Evolutionary conservation across 2,797 vertebrate genomes (phyloP).

Genomic region (Natrix natrix): DNA sequence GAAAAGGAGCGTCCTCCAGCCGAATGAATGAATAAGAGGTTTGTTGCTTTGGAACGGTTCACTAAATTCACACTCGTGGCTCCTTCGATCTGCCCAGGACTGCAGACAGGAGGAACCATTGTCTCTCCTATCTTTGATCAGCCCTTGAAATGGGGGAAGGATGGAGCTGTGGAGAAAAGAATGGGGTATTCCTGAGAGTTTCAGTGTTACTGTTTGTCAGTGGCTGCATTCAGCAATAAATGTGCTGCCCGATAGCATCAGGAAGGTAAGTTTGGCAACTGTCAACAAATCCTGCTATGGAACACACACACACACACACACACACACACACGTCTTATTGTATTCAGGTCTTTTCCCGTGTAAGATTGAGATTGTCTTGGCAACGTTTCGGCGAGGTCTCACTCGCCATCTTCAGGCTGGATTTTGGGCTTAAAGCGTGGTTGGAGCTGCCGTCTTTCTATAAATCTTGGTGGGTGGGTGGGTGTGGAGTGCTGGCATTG

Average conservation of each 20-base stretch:
- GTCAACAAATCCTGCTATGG: not conserved
- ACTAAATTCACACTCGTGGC: not conserved
- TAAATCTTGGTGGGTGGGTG: no score
- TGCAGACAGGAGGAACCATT: slow-evolving; percentile 49
- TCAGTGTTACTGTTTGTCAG: not conserved
- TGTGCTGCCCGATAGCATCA: not conserved
- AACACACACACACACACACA: no score
- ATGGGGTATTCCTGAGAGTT: slow-evolving; percentile 8
- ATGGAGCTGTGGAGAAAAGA: slow-evolving; percentile 18
- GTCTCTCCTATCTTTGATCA: slow-evolving; percentile 36
- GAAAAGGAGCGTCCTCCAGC: not conserved
- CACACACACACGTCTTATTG: no score
- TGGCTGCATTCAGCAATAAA: not conserved
- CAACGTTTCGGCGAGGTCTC: no score
- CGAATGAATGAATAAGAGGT: not conserved
- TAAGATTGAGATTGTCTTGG: no score
- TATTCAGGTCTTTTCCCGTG: no score
- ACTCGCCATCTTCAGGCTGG: no score
- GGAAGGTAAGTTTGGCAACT: not conserved
- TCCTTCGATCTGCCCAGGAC: not conserved
- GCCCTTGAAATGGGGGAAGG: slow-evolving; percentile 3
- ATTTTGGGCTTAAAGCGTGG: no score
- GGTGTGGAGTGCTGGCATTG: no score
- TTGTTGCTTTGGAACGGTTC: slow-evolving; percentile 10
- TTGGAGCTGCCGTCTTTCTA: no score